Conservation (phyloP, 2,113 vertebrate genomes). For the Lipotes vexillifer region DNA sequence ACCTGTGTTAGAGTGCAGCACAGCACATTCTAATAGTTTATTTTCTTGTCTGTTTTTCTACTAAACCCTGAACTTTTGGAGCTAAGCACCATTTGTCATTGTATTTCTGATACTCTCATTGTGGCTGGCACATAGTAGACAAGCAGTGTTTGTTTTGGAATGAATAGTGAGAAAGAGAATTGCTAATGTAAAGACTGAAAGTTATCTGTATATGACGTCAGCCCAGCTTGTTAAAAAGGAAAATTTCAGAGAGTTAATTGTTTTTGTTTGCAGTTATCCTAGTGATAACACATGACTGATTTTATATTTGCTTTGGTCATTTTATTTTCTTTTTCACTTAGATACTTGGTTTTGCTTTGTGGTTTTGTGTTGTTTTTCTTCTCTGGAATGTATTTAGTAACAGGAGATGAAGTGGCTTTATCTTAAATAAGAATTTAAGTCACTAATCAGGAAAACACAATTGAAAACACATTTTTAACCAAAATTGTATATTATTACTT, state of each 20-base stretch:
- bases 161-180: constrained; percentile 42
- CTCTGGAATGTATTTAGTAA: not conserved
- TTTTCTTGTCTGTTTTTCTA: constrained; percentile 16
- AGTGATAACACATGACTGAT: not conserved
- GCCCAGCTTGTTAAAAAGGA: not conserved
- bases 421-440: not conserved
- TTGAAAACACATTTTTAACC: not conserved
- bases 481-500: not conserved
- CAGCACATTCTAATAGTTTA: not conserved
- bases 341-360: not conserved
- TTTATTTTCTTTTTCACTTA: constrained; percentile 7
- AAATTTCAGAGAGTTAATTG: constrained; percentile 30
- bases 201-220: constrained; percentile 28
- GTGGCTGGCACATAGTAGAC: constrained; percentile 54
- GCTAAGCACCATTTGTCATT: constrained; percentile 51
- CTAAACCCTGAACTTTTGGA: not conserved
- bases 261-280: constrained; percentile 22
- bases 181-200: constrained; percentile 37
- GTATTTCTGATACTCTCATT: constrained; percentile 33
- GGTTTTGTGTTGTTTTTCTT: not conserved
- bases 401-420: not conserved
- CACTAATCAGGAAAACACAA: not conserved
- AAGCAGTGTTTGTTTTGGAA: constrained; percentile 41
- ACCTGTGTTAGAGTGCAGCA: not conserved
- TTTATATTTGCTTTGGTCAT: not conserved